Conservation (phyloP, 2,113 vertebrate genomes). For the Paedocypris sp. region DNA sequence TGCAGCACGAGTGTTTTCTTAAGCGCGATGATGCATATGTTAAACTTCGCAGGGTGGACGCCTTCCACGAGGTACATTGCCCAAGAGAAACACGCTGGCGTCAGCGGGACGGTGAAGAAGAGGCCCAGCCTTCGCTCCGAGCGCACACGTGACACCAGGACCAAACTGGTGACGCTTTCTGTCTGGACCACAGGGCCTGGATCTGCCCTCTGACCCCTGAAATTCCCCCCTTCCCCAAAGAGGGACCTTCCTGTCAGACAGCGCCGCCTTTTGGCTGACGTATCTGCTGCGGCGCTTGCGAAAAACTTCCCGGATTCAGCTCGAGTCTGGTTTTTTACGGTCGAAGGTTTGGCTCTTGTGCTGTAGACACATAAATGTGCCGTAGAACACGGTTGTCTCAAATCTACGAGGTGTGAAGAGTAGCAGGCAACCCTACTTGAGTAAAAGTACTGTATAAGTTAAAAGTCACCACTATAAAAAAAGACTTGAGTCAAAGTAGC, state of each 20-base stretch:
- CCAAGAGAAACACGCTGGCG: slow-evolving; percentile 33
- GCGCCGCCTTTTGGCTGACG: slow-evolving; percentile 35
- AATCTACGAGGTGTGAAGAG: too few relatives aligned
- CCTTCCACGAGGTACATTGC: slow-evolving; percentile 27
- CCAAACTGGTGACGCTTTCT: slow-evolving; percentile 39
- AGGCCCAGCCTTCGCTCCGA: slow-evolving; percentile 20
- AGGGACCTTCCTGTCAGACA: slow-evolving; percentile 36
- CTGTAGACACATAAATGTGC: too few relatives aligned
- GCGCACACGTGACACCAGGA: slow-evolving; percentile 22
- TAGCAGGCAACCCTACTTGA: too few relatives aligned
- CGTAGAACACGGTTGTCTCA: too few relatives aligned
- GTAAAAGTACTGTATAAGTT: too few relatives aligned
- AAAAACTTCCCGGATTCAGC: too few relatives aligned
- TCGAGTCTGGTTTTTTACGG: too few relatives aligned
- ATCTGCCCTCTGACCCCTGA: slow-evolving; percentile 26
- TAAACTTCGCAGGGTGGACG: slow-evolving; percentile 1
- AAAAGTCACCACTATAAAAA: too few relatives aligned
- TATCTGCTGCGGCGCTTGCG: background rate
- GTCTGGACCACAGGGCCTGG: slow-evolving; percentile 33
- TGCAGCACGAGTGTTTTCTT: background rate
- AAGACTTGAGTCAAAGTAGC: too few relatives aligned
- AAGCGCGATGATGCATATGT: slow-evolving; percentile 10
- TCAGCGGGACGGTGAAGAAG: slow-evolving; percentile 19
- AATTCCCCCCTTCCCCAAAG: slow-evolving; percentile 34
- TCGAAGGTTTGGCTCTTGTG: too few relatives aligned